Evolutionary conservation across 2,888 invertebrate species (phyloP).

Genomic region (Drosophila parthenogenetica): DNA sequence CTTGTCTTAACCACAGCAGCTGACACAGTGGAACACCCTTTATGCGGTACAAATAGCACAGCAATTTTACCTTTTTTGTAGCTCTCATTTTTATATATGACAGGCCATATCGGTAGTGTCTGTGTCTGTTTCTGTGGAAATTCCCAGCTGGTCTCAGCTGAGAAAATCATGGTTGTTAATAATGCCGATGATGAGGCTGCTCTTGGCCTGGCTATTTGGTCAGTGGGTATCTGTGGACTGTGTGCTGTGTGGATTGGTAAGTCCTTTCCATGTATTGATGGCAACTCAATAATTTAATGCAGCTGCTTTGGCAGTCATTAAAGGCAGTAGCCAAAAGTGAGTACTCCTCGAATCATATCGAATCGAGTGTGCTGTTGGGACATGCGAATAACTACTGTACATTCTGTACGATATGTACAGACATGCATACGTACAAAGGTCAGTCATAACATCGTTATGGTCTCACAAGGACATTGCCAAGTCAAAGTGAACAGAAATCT

Average conservation of each 20-base stretch:
- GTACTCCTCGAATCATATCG: constrained; percentile 10
- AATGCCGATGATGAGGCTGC: constrained; percentile 46
- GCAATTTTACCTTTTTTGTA: constrained; percentile 51
- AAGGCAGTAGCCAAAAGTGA: constrained; percentile 30
- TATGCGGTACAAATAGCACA: constrained; percentile 23
- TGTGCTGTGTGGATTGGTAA: not conserved
- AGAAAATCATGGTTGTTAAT: constrained; percentile 64
- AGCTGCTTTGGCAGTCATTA: constrained; percentile 55
- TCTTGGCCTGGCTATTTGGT: constrained; percentile 1
- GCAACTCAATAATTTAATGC: constrained; percentile 65
- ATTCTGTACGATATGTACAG: not conserved
- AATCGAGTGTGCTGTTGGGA: constrained; percentile 37
- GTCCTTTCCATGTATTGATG: constrained; percentile 43
- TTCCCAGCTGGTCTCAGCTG: constrained; percentile 51
- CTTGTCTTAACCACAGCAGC: constrained; percentile 5
- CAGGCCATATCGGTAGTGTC: constrained; percentile 25
- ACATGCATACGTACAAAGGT: constrained; percentile 38
- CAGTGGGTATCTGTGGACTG: not conserved
- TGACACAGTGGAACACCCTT: constrained; percentile 35
- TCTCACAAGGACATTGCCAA: constrained; percentile 47
- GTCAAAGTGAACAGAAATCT: constrained; percentile 2
- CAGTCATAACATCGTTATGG: constrained; percentile 60
- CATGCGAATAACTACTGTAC: constrained; percentile 34
- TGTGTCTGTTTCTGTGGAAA: constrained; percentile 1
- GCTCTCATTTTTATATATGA: constrained; percentile 56